phyloP scores from a whole-genome alignment of 2,888 invertebrate genomes.

The Cantharis nigra region DNA sequence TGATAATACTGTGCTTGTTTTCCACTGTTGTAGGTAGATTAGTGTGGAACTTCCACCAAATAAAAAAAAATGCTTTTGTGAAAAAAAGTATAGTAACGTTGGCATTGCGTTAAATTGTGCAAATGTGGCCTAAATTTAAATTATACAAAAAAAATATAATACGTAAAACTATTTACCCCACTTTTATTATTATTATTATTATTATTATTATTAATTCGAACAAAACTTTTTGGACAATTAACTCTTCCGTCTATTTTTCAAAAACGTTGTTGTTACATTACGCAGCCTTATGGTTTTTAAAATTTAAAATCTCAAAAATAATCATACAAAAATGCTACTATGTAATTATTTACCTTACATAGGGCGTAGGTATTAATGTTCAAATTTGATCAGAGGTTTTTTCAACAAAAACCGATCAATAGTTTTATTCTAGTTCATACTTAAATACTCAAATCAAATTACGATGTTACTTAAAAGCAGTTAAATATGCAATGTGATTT shows the following conservation, averaged over 20 bases:
- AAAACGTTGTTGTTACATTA: constrained; percentile 10
- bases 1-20: constrained; percentile 32
- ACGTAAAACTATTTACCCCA: constrained; percentile 22
- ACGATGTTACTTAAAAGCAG: constrained; percentile 20
- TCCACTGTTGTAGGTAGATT: constrained; percentile 25
- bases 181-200: neutral
- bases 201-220: neutral
- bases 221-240: neutral
- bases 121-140: constrained; percentile 29
- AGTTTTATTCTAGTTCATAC: constrained; percentile 16
- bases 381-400: constrained; percentile 22
- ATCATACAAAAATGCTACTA: constrained; percentile 9
- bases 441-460: constrained; percentile 32
- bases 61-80: constrained; percentile 26
- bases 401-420: constrained; percentile 1
- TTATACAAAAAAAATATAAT: constrained; percentile 17
- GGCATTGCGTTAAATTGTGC: constrained; percentile 16
- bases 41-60: constrained; percentile 29
- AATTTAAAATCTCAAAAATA: constrained; percentile 15
- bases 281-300: constrained; percentile 33
- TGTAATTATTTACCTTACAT: constrained; percentile 31
- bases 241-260: constrained; percentile 8
- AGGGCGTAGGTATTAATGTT: constrained; percentile 28
- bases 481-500: constrained; percentile 33
- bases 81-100: constrained; percentile 13